These are phyloP conservation scores for Characodon lateralis DNA, from an alignment of 2,797 vertebrate species.

Conservation along the genomic window DNA sequence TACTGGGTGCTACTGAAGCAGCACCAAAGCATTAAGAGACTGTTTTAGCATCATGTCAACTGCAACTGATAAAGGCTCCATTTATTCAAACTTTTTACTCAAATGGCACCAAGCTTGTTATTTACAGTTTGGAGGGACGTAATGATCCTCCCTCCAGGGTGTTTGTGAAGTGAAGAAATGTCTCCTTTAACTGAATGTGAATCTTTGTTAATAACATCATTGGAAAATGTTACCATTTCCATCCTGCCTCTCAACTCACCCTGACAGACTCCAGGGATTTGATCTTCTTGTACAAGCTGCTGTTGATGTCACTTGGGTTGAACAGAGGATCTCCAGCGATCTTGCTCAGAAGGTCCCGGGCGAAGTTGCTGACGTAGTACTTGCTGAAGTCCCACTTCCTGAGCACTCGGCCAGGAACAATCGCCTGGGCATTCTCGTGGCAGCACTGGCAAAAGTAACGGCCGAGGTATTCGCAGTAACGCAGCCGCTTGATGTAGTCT, in stretches of 20 bases:
- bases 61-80: not conserved
- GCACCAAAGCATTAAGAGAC: too few relatives aligned
- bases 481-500: conserved; percentile 96
- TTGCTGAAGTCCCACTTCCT: conserved; percentile 98
- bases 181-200: not conserved
- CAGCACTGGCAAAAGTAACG: conserved; percentile 99
- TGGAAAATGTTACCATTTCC: not conserved
- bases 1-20: not conserved
- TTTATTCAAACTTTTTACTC: conserved; percentile 13
- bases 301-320: conserved; percentile 93
- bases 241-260: conserved; percentile 73
- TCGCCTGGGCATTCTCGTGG: conserved; percentile 91
- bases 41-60: conserved; percentile 1
- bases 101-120: conserved; percentile 4
- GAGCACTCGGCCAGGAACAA: conserved; percentile 91
- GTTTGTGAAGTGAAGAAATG: not conserved
- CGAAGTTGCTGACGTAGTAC: conserved; percentile 96
- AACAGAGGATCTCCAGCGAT: conserved; percentile 95
- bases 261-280: conserved; percentile 90
- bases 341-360: conserved; percentile 93
- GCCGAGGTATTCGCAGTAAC: conserved; percentile 97
- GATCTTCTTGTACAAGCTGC: conserved; percentile 89
- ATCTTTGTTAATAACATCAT: not conserved
- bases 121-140: conserved; percentile 7
- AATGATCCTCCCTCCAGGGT: not conserved